Base-by-base conservation (phyloP, 2,888 invertebrate genomes). In the Ditylenchus weischeri region DNA sequence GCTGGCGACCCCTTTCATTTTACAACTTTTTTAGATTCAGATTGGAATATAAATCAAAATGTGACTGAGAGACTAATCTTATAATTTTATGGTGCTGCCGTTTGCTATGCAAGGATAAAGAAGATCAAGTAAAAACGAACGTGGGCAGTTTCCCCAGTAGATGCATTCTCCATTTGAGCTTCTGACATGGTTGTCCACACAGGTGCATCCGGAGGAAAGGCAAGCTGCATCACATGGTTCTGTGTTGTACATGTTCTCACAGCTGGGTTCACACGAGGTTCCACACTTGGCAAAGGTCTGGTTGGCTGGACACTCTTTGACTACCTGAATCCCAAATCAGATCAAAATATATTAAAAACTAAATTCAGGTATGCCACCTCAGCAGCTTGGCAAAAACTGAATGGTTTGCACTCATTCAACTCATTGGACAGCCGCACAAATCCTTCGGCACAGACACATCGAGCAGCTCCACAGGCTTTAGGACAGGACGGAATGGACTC, bases 221-320 rank as follows among this genome's bases (percentile, higher is more conserved):
- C 81, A 81, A 21, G 71, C 71, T 15, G 78, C 73, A 1, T 75
- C 77, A 50, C 81, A 81, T 0, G 79, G 79, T 8, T 79, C 69
- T 19, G 70, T 62, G 63, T 74, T 65, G 63, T 71, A 71, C 71
- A 71, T 71, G 43, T 48, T 73, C 21, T 65, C 61, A 51, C 70
- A 70, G 5, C 75, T 74, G 4, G 80, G 81, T 60, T 81, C 81
- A 65, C 81, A 81, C 47, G 80, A 79, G 1, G 69, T 73, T 21
- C 81, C 81, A 64, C 81, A 81, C 64, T 81, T 79, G 13, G 80
- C 80, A 77, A 77, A 81, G 7, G 80, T 81, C 43, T 78, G 73
- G 62, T 81, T 81, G 19, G 70, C 59, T 6, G 74, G 69, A 57
- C 81, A 81, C 21, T 70, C 63, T 47, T 62, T 62, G 19, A 48